Conservation (phyloP, 2,113 vertebrate genomes). For the Stegostoma tigrinum region DNA sequence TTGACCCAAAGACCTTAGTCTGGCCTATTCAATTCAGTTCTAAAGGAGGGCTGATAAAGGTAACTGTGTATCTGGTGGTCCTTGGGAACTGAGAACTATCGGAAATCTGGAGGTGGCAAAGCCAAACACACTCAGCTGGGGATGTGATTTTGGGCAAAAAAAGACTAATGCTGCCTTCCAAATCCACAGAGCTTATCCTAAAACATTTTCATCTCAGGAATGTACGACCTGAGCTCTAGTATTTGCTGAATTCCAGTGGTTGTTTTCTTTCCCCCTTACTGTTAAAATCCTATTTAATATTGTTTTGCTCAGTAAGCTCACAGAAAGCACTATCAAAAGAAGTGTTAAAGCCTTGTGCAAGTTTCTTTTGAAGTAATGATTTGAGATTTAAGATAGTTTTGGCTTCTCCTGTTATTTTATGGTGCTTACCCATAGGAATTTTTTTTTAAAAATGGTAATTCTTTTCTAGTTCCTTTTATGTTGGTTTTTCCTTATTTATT, state of each 20-base stretch:
- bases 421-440: background rate
- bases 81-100: conserved; percentile 25
- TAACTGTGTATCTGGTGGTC: background rate
- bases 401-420: background rate
- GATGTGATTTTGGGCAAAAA: background rate
- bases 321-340: background rate
- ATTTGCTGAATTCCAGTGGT: background rate
- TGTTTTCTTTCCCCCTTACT: background rate
- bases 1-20: background rate
- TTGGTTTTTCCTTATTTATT: background rate
- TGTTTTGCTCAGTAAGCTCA: background rate
- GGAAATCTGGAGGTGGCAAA: conserved; percentile 18
- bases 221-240: too few relatives aligned
- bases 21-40: background rate
- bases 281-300: background rate
- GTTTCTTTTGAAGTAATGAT: background rate
- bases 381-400: background rate
- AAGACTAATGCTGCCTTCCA: background rate
- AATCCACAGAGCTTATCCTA: background rate
- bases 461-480: background rate
- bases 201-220: background rate
- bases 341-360: background rate
- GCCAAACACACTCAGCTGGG: background rate
- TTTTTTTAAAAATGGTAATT: background rate
- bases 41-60: conserved; percentile 3